Evolutionary conservation across 2,888 invertebrate species (phyloP).

Genomic region (Tiliacea citrago): DNA sequence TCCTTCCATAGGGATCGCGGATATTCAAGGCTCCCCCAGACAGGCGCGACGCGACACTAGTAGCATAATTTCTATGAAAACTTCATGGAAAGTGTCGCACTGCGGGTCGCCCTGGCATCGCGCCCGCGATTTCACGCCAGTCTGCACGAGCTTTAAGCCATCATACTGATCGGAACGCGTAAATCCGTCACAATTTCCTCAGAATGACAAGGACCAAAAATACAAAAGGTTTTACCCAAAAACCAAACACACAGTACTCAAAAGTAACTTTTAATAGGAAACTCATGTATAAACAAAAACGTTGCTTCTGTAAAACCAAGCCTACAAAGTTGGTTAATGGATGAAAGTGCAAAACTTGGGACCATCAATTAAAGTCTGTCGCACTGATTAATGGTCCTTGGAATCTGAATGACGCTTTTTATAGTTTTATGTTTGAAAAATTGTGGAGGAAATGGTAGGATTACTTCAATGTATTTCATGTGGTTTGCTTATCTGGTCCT

Average conservation of each 20-base stretch:
- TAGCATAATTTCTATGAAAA: too few relatives aligned
- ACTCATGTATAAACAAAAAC: conserved; percentile 46
- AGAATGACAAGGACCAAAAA: conserved; percentile 2
- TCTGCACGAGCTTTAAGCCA: neutral
- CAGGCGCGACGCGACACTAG: too few relatives aligned
- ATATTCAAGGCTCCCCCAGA: too few relatives aligned
- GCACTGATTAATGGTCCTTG: conserved; percentile 48
- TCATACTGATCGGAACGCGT: neutral
- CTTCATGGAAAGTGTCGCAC: too few relatives aligned
- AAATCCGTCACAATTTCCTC: neutral
- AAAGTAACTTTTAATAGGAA: conserved; percentile 43
- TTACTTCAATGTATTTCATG: neutral
- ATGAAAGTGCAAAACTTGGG: conserved; percentile 50
- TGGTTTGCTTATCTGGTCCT: too few relatives aligned
- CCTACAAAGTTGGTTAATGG: conserved; percentile 51
- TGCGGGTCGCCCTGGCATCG: too few relatives aligned
- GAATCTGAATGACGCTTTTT: conserved; percentile 52
- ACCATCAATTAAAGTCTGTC: conserved; percentile 56
- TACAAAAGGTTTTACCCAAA: neutral
- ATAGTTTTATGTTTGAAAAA: conserved; percentile 38
- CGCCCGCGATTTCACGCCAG: too few relatives aligned
- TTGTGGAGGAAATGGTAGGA: conserved; percentile 6
- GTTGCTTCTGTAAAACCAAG: conserved; percentile 30
- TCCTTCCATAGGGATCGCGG: neutral
- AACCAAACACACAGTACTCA: neutral